phyloP scores from a whole-genome alignment of 2,888 invertebrate species.

The Thereva nobilitata region DNA sequence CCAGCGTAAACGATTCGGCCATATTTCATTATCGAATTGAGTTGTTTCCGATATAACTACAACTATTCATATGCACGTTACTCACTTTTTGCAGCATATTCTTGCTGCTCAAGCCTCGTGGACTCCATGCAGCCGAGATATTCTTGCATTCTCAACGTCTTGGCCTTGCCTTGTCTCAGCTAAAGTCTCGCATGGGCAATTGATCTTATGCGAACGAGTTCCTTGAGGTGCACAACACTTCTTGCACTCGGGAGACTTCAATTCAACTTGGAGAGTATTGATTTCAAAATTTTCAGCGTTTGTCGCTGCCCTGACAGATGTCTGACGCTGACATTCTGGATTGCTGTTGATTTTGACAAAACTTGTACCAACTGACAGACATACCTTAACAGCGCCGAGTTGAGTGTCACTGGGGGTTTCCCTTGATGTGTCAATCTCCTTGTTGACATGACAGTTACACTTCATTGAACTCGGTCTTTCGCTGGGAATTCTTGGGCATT shows the following conservation, averaged over 20 bases:
- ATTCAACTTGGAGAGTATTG: conserved; percentile 1
- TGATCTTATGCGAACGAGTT: background rate
- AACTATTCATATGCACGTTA: conserved; percentile 34
- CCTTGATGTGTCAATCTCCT: conserved; percentile 41
- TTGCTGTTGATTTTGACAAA: conserved; percentile 37
- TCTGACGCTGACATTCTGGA: conserved; percentile 35
- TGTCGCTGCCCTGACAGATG: conserved; percentile 31
- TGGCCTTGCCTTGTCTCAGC: too few relatives aligned
- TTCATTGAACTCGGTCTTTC: conserved; percentile 35
- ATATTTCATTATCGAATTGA: conserved; percentile 35
- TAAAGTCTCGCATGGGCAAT: background rate
- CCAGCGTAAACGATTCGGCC: conserved; percentile 28
- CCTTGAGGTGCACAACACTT: background rate
- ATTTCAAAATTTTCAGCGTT: background rate
- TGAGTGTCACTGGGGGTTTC: conserved; percentile 28
- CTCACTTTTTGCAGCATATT: conserved; percentile 13
- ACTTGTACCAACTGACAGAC: conserved; percentile 19
- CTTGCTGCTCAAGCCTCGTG: conserved; percentile 2
- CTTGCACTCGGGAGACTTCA: conserved; percentile 7
- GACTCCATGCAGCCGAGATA: background rate
- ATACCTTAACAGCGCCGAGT: conserved; percentile 1
- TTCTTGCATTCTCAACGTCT: too few relatives aligned
- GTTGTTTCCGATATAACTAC: conserved; percentile 24
- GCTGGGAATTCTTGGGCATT: conserved; percentile 22
- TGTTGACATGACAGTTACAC: conserved; percentile 39